These are phyloP conservation scores for Drosophila nr. perissopoda DNA, from an alignment of 2,888 invertebrate genomes.

Conservation along the genomic window DNA sequence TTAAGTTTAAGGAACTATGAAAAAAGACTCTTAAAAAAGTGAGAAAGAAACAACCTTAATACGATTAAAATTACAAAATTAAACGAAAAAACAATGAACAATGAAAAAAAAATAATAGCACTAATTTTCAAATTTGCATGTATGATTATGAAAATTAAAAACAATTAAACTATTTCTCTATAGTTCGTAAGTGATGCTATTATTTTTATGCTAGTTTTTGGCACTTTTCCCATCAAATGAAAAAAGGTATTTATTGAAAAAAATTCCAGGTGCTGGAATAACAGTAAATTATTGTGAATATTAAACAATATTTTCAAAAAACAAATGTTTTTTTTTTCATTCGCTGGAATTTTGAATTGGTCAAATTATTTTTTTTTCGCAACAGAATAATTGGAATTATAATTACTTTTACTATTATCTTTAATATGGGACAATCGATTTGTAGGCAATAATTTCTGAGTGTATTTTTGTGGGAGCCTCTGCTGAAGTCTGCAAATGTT, in stretches of 20 bases:
- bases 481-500: background rate
- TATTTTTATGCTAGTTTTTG: background rate
- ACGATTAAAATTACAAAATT: no score
- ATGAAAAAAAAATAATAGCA: background rate
- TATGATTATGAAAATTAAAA: background rate
- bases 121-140: background rate
- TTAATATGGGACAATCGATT: background rate
- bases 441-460: background rate
- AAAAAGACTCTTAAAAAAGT: background rate
- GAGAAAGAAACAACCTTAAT: background rate
- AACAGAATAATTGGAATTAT: background rate
- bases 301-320: background rate
- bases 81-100: background rate
- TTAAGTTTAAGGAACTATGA: background rate
- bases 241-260: background rate
- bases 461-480: conserved; percentile 12
- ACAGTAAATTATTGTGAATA: background rate
- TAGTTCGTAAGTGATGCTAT: background rate
- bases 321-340: background rate
- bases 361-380: background rate
- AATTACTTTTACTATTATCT: background rate
- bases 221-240: background rate
- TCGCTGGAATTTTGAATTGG: background rate
- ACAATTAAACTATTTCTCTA: background rate
- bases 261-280: background rate